Conservation (phyloP, 2,888 invertebrate genomes). For the Synanthedon vespiformis region DNA sequence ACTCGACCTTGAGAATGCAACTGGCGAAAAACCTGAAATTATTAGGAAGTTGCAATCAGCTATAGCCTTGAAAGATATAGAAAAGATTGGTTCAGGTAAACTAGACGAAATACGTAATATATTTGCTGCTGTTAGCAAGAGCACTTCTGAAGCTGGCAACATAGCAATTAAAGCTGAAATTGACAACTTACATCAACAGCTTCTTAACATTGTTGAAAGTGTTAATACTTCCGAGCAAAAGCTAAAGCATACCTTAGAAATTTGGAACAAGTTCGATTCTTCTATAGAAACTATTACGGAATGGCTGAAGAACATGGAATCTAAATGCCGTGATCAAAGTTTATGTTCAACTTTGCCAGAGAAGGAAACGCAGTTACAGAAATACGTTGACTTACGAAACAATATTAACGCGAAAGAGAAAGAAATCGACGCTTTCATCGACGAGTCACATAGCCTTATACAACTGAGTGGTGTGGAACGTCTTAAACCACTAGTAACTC, state of each 20-base stretch:
- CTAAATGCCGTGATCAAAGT: conserved; percentile 87
- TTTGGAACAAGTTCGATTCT: conserved; percentile 90
- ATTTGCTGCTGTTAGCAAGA: conserved; percentile 76
- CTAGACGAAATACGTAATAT: conserved; percentile 77
- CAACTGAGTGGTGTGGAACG: conserved; percentile 87
- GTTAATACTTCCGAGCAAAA: conserved; percentile 79
- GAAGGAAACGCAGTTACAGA: conserved; percentile 80
- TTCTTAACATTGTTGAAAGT: conserved; percentile 76
- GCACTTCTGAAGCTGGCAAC: conserved; percentile 85
- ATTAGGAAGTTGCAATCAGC: conserved; percentile 77
- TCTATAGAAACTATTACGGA: conserved; percentile 83
- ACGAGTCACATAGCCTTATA: conserved; percentile 87
- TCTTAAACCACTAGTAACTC: conserved; percentile 87
- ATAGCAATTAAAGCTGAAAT: conserved; percentile 80
- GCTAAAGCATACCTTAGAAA: conserved; percentile 78
- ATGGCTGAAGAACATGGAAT: conserved; percentile 89
- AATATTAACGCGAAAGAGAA: conserved; percentile 84
- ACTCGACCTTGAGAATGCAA: conserved; percentile 82
- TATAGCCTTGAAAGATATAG: conserved; percentile 73
- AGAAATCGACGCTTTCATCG: conserved; percentile 88
- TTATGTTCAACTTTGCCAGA: conserved; percentile 84
- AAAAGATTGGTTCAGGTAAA: conserved; percentile 74
- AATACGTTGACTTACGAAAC: conserved; percentile 80
- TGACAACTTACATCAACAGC: conserved; percentile 74
- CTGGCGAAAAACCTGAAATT: conserved; percentile 87